A percentile compares a stretch with the other conserved stretches of the same genome.
Conservation (phyloP, 2,888 invertebrate genomes). For the Synanthedon andrenaeformis region DNA sequence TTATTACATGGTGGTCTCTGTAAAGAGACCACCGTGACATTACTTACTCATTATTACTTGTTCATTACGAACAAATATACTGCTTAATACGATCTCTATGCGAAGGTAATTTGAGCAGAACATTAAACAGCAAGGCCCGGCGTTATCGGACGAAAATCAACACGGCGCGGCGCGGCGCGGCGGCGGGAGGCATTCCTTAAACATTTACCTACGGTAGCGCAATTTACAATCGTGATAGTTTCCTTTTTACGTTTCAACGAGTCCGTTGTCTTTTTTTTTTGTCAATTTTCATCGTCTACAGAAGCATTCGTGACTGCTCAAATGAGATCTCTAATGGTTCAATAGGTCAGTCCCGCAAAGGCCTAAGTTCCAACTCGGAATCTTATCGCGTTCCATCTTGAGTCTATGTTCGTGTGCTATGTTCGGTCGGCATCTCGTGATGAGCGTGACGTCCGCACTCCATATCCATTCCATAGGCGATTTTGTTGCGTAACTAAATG, state of each 20-base stretch:
- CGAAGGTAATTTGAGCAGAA: constrained; percentile 54
- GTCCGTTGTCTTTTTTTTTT: constrained; percentile 39
- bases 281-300: constrained; percentile 40
- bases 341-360: constrained; percentile 24
- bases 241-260: constrained; percentile 58
- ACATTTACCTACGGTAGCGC: constrained; percentile 42
- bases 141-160: constrained; percentile 58
- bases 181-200: constrained; percentile 47
- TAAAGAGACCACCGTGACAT: too few relatives aligned
- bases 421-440: constrained; percentile 28
- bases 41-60: constrained; percentile 19
- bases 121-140: constrained; percentile 53
- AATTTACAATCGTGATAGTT: constrained; percentile 58
- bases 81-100: constrained; percentile 36
- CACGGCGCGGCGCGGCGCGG: too few relatives aligned
- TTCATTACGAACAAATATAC: constrained; percentile 50
- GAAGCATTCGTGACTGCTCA: constrained; percentile 28
- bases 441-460: constrained; percentile 28
- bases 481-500: constrained; percentile 48
- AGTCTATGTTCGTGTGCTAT: constrained; percentile 25
- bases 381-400: constrained; percentile 4
- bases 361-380: too few relatives aligned
- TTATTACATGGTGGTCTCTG: too few relatives aligned
- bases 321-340: constrained; percentile 29
- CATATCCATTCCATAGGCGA: constrained; percentile 32